Base-by-base conservation (phyloP, 2,113 vertebrate genomes). In the Phasianus colchicus region DNA sequence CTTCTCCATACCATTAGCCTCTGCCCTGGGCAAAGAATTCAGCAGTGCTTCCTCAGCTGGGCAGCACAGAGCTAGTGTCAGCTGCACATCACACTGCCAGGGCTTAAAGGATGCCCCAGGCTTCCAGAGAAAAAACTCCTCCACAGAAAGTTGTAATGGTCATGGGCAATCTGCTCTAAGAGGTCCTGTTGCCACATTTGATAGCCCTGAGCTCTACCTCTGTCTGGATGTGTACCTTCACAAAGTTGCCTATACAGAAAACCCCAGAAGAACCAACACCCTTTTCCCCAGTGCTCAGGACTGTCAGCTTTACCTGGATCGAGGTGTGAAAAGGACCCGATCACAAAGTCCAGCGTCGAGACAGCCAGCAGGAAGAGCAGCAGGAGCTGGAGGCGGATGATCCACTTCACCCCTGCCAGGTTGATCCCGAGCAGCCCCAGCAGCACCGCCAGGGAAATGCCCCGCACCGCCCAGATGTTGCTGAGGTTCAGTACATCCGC, bases 391-490 rank as follows among this genome's bases (percentile, higher is more conserved):
- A 99, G 98, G 45, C 99, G 98, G 74, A 99, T 98, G 50, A 99
- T 99, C 99, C 99, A 99, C 73, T 99, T 99, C 73, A 99, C 99
- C 2, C 99, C 99, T 0, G 99, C 99, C 86, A 99, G 97, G 96
- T 99, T 99, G 94, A 99, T 99, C 5, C 98, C 99, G n/a, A 99
- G 98, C 97, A 99, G 97, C 18, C 97, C 98, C 12, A 99, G 96
- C 48, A 99, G 98, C 82, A 99, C 98, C 0, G 82, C 98, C 6
- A 98, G 95, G 1, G 99, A 99, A 96, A 99, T 98, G 43, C 98
- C 98, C 0, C 98, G 97, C 50, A 99, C 99, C 0, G 97, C 98
- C 99, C 99, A 99, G 95, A 98, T 98, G 32, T 95, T 98, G 96
- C 98, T 95, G 67, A 99, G 97, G 32, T 93, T 97, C 94, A 99